phyloP scores from a whole-genome alignment of 2,797 vertebrate genomes.

The Melanotaenia parkinsoni region DNA sequence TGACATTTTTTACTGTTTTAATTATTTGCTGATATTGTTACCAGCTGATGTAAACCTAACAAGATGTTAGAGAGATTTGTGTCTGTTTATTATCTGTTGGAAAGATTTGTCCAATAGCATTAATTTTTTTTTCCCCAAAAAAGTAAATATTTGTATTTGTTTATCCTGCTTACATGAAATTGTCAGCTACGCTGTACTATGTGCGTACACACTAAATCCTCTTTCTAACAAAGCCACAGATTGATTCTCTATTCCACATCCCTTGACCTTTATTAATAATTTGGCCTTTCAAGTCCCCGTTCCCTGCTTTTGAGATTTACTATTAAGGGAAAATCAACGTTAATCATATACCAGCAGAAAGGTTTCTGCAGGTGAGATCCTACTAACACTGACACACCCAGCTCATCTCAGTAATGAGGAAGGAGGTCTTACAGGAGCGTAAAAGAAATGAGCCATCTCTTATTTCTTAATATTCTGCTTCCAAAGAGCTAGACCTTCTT shows the following conservation, averaged over 20 bases:
- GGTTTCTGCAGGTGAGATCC: background rate
- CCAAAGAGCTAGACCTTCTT: background rate
- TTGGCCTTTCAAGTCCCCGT: constrained; percentile 85
- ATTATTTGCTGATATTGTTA: background rate
- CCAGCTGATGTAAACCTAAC: no score
- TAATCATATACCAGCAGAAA: background rate
- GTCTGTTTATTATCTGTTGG: no score
- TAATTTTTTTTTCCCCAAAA: no score
- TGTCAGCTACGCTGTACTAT: background rate
- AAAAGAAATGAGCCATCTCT: no score
- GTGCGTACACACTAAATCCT: constrained; percentile 19
- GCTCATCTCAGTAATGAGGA: background rate
- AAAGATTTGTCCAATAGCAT: no score
- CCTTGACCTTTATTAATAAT: constrained; percentile 98
- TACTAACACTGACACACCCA: background rate
- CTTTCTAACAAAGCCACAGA: constrained; percentile 84
- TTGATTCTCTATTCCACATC: constrained; percentile 85
- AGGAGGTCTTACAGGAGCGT: background rate
- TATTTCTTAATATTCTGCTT: no score
- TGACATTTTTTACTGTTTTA: background rate
- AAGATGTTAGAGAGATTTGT: no score
- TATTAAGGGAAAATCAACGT: background rate
- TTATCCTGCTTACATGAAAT: background rate
- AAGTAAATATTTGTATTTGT: background rate
- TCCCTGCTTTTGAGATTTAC: constrained; percentile 71